Evolutionary conservation across 2,113 vertebrate genomes (phyloP).

Genomic region (Montifringilla adamsi): DNA sequence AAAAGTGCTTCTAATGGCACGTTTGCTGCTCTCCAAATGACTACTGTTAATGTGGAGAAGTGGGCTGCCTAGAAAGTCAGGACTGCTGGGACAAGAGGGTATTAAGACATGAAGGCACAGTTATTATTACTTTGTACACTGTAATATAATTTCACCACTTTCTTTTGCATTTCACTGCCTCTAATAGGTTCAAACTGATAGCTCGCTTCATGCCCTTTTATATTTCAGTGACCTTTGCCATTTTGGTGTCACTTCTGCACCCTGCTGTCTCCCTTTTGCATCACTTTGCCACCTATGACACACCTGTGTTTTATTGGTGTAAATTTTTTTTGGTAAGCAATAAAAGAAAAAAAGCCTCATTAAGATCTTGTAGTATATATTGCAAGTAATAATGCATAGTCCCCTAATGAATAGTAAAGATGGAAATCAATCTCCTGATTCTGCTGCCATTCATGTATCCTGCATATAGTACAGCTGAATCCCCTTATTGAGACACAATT

Average conservation of each 20-base stretch:
- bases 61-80: slow-evolving; percentile 86
- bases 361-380: slow-evolving; percentile 64
- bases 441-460: slow-evolving; percentile 37
- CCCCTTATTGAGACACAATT: slow-evolving; percentile 26
- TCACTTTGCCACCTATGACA: background rate
- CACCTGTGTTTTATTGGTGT: background rate
- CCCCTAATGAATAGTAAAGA: slow-evolving; percentile 72
- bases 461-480: slow-evolving; percentile 46
- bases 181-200: slow-evolving; percentile 31
- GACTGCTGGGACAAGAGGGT: slow-evolving; percentile 82
- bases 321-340: slow-evolving; percentile 43
- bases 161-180: slow-evolving; percentile 44
- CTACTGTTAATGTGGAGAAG: slow-evolving; percentile 90
- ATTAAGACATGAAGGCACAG: slow-evolving; percentile 78
- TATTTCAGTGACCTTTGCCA: background rate
- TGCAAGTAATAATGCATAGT: slow-evolving; percentile 69
- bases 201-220: background rate
- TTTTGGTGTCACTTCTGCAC: background rate
- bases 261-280: background rate
- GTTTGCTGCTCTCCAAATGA: slow-evolving; percentile 94
- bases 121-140: slow-evolving; percentile 78
- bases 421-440: slow-evolving; percentile 70
- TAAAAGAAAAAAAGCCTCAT: slow-evolving; percentile 56
- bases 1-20: slow-evolving; percentile 99
- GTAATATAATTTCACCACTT: slow-evolving; percentile 65